Base-by-base conservation (phyloP, 1,140 invertebrate genomes). In the Oncopeltus fasciatus region DNA sequence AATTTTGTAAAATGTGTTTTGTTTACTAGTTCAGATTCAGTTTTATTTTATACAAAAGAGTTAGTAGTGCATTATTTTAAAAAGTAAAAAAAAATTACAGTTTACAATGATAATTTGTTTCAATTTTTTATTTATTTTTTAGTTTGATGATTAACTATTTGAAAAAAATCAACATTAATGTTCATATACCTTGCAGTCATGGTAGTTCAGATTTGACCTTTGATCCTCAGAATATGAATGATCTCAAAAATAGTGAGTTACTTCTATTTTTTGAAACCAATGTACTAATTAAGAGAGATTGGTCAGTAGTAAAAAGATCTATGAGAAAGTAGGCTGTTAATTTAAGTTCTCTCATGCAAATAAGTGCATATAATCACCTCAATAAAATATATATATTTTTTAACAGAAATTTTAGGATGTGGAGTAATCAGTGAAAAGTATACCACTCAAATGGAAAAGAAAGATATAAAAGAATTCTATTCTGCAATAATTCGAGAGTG, bases 1-100 rank as follows among this genome's bases (percentile, higher is more conserved):
- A 53, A 26, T 3, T 53, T 53, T 53, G 49, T 53, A 1, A 53
- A 53, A 53, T 53, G 20, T 9, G 49, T 53, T 1, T 26, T 53
- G 4, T 53, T 24, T 53, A 18, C 49, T 24, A 53, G 49, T 53
- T 53, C 49, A 3, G 49, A 53, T 26, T 12, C 49, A 8, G 49
- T 53, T 2, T 26, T 53, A 53, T 53, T 24, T 53, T 53, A 53
- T 11, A 53, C 49, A 3, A 53, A 53, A 53, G 49, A 53, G 49
- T 53, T 24, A 53, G 49, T 53, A 38, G 14, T 38, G 5, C 31
- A 38, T 5, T 38, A 38, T 38, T 38, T 38, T 38, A 14, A 38
- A 38, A 38, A 38, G 5, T 38, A 38, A 8, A 8, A 5, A 5
- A 38, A 8, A 14, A 38, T 38, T 8, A 14, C 31, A 38, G 31